A percentile compares a stretch with the other conserved stretches of the same genome.
phyloP scores from a whole-genome alignment of 2,888 invertebrate genomes.

The Phragmatobia fuliginosa region DNA sequence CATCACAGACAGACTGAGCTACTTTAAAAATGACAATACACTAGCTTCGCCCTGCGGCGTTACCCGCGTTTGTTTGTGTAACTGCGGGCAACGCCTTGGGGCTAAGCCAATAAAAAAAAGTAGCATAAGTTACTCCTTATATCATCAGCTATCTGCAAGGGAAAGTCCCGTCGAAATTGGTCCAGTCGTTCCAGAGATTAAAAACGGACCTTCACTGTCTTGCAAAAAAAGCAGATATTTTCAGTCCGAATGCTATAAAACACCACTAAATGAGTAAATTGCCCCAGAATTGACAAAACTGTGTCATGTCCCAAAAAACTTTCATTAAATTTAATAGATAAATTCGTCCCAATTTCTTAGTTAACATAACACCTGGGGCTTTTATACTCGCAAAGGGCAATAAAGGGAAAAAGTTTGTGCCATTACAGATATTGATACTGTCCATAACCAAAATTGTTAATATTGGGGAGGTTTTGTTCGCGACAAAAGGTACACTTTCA shows the following conservation, averaged over 20 bases:
- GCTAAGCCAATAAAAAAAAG: no score
- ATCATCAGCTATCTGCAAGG: no score
- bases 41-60: no score
- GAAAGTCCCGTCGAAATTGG: no score
- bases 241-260: background rate
- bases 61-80: no score
- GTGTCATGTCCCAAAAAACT: constrained; percentile 7
- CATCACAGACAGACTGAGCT: no score
- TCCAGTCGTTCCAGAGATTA: no score
- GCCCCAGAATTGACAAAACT: constrained; percentile 5
- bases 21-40: no score
- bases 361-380: constrained; percentile 52
- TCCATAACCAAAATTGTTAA: constrained; percentile 44
- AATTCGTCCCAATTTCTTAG: constrained; percentile 21
- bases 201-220: background rate
- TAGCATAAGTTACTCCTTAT: no score
- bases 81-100: no score
- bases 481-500: constrained; percentile 28
- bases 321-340: constrained; percentile 34
- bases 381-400: constrained; percentile 47
- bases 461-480: constrained; percentile 47
- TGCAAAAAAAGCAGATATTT: background rate
- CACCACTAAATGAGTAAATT: background rate
- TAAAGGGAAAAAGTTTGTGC: constrained; percentile 60
- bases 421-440: constrained; percentile 64